These are phyloP conservation scores for Netelia fuscicornis DNA, from an alignment of 2,888 invertebrate species.

Conservation along the genomic window DNA sequence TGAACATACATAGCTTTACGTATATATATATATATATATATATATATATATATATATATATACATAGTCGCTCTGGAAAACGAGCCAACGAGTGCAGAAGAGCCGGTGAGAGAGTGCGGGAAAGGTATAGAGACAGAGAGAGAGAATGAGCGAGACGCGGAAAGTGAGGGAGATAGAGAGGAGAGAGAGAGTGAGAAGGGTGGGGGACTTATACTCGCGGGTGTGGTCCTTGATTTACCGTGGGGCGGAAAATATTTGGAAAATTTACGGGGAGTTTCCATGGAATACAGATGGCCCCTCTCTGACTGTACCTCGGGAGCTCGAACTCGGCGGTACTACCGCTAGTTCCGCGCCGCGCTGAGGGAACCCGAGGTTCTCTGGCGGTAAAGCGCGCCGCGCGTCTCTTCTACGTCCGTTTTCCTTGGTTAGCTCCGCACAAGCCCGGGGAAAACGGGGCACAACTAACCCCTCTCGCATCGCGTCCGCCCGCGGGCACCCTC, in stretches of 20 bases:
- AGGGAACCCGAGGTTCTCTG: conserved; percentile 28
- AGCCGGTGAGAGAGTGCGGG: conserved; percentile 4
- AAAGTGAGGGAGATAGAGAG: not conserved
- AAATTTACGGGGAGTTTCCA: conserved; percentile 79
- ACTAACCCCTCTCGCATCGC: conserved; percentile 50
- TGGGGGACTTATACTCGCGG: conserved; percentile 59
- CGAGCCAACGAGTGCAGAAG: conserved; percentile 29
- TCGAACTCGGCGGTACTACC: conserved; percentile 38
- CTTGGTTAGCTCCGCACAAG: conserved; percentile 60
- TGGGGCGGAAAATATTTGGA: conserved; percentile 80
- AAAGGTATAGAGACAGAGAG: conserved; percentile 18
- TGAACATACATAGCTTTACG: conserved; percentile 6
- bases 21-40: conserved; percentile 14
- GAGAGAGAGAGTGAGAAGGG: not conserved
- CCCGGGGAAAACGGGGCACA: conserved; percentile 41
- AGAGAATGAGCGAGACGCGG: conserved; percentile 41
- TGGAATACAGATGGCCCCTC: conserved; percentile 70
- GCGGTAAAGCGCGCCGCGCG: conserved; percentile 47
- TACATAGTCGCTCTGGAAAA: conserved; percentile 36
- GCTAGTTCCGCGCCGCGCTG: conserved; percentile 2
- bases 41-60: not conserved
- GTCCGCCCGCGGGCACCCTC: conserved; percentile 56
- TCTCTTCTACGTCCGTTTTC: conserved; percentile 60
- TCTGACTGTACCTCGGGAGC: conserved; percentile 15
- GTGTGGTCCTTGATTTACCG: conserved; percentile 77